These are phyloP conservation scores for Gibbula magus DNA, from an alignment of 2,888 invertebrate species.

Conservation along the genomic window DNA sequence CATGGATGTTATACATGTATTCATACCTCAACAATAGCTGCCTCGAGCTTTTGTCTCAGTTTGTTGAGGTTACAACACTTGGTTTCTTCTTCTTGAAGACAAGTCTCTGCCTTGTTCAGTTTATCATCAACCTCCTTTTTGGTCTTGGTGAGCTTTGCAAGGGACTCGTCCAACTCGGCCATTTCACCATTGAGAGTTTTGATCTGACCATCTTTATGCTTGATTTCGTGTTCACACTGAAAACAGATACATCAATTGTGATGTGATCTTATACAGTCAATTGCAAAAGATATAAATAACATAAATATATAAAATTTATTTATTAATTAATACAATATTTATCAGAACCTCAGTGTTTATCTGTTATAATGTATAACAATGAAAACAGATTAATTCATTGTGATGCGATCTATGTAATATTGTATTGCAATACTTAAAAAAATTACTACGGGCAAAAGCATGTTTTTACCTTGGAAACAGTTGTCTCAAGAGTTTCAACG, in stretches of 20 bases:
- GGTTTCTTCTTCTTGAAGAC: neutral
- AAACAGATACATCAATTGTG: too few relatives aligned
- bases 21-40: neutral
- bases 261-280: too few relatives aligned
- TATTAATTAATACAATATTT: too few relatives aligned
- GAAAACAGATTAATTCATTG: too few relatives aligned
- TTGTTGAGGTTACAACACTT: neutral
- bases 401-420: too few relatives aligned
- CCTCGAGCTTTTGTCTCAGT: neutral
- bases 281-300: too few relatives aligned
- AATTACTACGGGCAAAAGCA: too few relatives aligned
- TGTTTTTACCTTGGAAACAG: neutral
- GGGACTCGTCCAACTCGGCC: neutral
- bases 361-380: too few relatives aligned
- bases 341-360: too few relatives aligned
- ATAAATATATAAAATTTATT: too few relatives aligned
- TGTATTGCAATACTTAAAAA: too few relatives aligned
- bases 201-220: neutral
- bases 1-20: too few relatives aligned
- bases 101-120: neutral
- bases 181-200: neutral
- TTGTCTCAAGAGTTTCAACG: conserved; percentile 91
- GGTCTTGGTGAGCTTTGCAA: neutral
- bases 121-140: neutral
- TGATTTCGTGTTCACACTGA: neutral